Evolutionary conservation across 1,140 invertebrate species (phyloP).

Genomic region (Penaeus chinensis): DNA sequence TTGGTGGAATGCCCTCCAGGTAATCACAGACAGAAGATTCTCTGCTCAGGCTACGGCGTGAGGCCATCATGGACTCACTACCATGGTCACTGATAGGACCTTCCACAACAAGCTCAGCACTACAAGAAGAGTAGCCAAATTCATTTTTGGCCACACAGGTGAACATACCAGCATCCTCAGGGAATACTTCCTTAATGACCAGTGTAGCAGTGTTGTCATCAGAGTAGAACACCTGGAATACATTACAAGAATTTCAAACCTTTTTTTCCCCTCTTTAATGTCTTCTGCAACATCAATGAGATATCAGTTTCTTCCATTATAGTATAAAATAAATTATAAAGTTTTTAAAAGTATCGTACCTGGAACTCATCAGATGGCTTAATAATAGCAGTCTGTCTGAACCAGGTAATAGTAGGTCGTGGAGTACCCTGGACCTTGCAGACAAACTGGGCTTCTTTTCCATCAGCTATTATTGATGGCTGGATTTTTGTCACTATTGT

Average conservation of each 20-base stretch:
- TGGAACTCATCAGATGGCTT: conserved; percentile 89
- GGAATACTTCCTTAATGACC: conserved; percentile 94
- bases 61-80: conserved; percentile 77
- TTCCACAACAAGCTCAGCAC: conserved; percentile 89
- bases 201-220: conserved; percentile 88
- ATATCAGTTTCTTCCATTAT: too few species aligned
- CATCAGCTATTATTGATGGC: conserved; percentile 84
- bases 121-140: conserved; percentile 91
- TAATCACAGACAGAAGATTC: conserved; percentile 92
- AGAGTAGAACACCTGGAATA: conserved; percentile 87
- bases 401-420: conserved; percentile 93
- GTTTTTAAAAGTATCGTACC: conserved; percentile 65
- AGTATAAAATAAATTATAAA: background rate
- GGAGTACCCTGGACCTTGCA: conserved; percentile 90
- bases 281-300: too few species aligned
- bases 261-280: too few species aligned
- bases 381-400: conserved; percentile 90
- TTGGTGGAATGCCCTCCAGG: conserved; percentile 90
- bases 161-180: conserved; percentile 96
- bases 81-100: conserved; percentile 88
- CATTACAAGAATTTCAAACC: background rate
- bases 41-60: conserved; percentile 68
- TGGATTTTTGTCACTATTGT: conserved; percentile 87
- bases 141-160: conserved; percentile 96
- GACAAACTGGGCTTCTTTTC: conserved; percentile 88